Base-by-base conservation (phyloP, 2,888 invertebrate genomes). In the Neoitamus cyanurus region DNA sequence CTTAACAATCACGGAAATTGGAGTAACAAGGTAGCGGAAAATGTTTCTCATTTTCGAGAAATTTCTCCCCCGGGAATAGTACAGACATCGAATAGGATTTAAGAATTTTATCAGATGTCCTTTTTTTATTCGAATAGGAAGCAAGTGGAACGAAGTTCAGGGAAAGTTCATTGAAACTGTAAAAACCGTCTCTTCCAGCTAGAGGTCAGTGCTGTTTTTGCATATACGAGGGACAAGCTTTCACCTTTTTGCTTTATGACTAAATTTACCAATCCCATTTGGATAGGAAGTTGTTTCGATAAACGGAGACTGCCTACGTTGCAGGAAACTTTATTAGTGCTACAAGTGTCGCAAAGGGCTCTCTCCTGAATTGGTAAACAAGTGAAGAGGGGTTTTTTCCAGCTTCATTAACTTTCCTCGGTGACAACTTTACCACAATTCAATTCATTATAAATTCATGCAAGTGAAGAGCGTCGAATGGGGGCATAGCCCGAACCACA, bases 1-100 rank as follows among this genome's bases (percentile, higher is more conserved):
- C 80, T 48, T 37, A 80, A 80, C 80, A 80, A 80, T 80, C 80
- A 80, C 28, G 80, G 80, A 80, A 80, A 80, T 80, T 80, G 80
- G 34, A 80, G 34, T 80, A 80, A 80, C 80, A 80, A 80, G 80
- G 48, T 80, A 80, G 58, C 80, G 80, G 80, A 68, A 42, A 80
- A 80, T 80, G 80, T 30, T 68, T 58, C 68, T 80, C 58, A 80
- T 80, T 80, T 80, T 80, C 48, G 15, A 20, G 15, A 58, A 58
- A 80, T 80, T 80, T 80, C 20, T 34, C 80, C 80, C 15, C 25
- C 6, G 80, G 80, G 80, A 68, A 68, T 58, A 58, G 34, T 80
- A 80, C 68, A 80, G 31, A 80, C 68, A 68, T 68, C 48, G 68
- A 80, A 80, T 80, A 48, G 31, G 58, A 48, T 58, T 68, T 48